Base-by-base conservation (phyloP, 2,797 vertebrate genomes). In the Aldrovandia affinis region DNA sequence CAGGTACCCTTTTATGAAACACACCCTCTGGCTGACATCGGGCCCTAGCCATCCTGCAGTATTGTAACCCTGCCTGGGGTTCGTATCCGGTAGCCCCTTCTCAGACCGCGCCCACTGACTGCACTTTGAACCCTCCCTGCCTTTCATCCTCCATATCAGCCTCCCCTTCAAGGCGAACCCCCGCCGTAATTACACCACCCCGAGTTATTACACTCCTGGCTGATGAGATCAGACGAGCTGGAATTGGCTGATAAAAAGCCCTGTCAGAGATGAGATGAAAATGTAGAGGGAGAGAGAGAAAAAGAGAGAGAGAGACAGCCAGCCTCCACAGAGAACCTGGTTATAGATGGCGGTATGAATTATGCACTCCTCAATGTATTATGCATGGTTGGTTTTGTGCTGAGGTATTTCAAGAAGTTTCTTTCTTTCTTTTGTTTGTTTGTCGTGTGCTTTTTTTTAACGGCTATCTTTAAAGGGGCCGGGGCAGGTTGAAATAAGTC, bases 341-440 rank as follows among this genome's bases (percentile, higher is more conserved):
- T 85, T 86, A 88, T 91, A 90, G 88, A 91, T 89, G 92, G 90
- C 86, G 85, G 81, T 86, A 93, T 95, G 92, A 95, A 94, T 95
- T 91, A 95, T 95, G 91, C 89, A 94, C 89, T 81, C 33, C 5
- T 0, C 68, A 73, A 93, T 95, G 91, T 92, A 92, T 95, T 90
- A 94, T 95, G 92, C 90, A 94, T 91, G 89, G 90, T 87, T 79
- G 28, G 85, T 82, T 92, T 92, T 91, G 90, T 92, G 89, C 90
- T 22, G 87, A 91, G 89, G 89, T 90, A 89, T 93, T 91, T 87
- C 87, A 73, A 86, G 73, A 86, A 86, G 88, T 91, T 90, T 82
- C 61, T 30, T 30, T 20, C 2, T 59, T 59, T 59, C 12, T 59
- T 59, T 25, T 18, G 2, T 5, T 9, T 50, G 47, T 50, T 12